Evolutionary conservation across 2,113 vertebrate genomes (phyloP).

Genomic region (Trematocara macrostoma): DNA sequence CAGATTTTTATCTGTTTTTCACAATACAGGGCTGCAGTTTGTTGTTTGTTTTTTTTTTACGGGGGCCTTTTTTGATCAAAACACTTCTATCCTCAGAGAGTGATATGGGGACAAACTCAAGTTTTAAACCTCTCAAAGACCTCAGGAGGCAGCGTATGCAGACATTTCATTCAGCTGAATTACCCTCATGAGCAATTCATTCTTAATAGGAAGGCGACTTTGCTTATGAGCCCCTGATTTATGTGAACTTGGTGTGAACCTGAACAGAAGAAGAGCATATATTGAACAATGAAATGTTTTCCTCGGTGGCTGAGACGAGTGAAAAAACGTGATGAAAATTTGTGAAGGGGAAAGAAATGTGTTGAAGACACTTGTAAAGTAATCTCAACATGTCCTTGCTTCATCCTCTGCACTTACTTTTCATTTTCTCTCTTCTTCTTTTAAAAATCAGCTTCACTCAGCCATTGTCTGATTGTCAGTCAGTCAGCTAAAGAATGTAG

Average conservation of each 20-base stretch:
- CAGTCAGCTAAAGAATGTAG: not conserved
- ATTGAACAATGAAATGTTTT: not conserved
- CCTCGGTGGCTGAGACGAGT: not conserved
- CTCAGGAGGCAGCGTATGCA: not conserved
- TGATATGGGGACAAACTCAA: not conserved
- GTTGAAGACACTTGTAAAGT: not conserved
- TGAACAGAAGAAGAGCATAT: not conserved
- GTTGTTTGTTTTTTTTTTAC: accelerated
- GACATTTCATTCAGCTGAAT: not conserved
- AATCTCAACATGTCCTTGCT: not conserved
- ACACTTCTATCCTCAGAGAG: not conserved
- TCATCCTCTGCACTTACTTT: not conserved
- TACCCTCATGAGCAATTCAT: not conserved
- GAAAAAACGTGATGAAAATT: not conserved
- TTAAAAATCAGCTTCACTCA: not conserved
- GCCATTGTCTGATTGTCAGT: not conserved
- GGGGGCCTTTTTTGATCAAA: not conserved
- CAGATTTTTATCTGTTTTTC: not conserved
- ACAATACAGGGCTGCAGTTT: not conserved
- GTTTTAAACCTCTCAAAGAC: not conserved
- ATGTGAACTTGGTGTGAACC: not conserved
- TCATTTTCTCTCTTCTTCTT: not conserved
- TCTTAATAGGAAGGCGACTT: not conserved
- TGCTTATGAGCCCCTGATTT: not conserved
- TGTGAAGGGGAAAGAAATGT: not conserved